phyloP scores from a whole-genome alignment of 2,888 invertebrate genomes.

The Mesorhabditis spiculigera region DNA sequence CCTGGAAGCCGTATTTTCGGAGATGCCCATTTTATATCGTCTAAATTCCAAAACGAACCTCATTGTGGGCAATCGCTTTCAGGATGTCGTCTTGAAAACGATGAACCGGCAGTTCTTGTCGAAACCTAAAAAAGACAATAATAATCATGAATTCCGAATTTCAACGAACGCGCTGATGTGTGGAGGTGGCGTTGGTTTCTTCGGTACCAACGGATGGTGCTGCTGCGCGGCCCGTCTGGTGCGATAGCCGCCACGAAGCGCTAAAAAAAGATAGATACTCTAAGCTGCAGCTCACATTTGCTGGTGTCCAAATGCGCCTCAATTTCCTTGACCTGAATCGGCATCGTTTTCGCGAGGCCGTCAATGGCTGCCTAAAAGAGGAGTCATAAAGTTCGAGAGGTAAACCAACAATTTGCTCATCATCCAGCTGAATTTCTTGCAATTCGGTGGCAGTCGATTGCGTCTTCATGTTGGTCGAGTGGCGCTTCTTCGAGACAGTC shows the following conservation, averaged over 20 bases:
- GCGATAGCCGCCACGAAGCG: neutral
- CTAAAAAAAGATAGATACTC: neutral
- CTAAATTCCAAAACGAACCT: slow-evolving; percentile 14
- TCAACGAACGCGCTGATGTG: neutral
- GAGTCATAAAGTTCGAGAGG: neutral
- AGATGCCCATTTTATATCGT: neutral
- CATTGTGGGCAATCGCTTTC: slow-evolving; percentile 23
- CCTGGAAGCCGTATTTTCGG: neutral
- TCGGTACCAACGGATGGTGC: neutral
- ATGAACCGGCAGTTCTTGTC: slow-evolving; percentile 36
- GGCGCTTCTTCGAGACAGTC: slow-evolving; percentile 13
- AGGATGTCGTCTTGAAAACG: slow-evolving; percentile 26
- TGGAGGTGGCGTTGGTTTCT: neutral
- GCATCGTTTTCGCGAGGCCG: neutral
- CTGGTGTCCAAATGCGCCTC: slow-evolving; percentile 1
- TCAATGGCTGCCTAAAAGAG: neutral
- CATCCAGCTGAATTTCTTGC: neutral
- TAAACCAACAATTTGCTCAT: neutral
- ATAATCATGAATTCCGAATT: neutral
- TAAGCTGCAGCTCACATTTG: neutral
- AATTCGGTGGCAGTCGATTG: neutral
- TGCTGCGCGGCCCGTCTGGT: neutral
- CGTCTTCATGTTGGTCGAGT: neutral
- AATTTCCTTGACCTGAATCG: neutral
- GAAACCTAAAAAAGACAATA: slow-evolving; percentile 17